A percentile compares a stretch with the other conserved stretches of the same genome.
phyloP scores from a whole-genome alignment of 2,888 invertebrate species.

The Pelosia muscerda region DNA sequence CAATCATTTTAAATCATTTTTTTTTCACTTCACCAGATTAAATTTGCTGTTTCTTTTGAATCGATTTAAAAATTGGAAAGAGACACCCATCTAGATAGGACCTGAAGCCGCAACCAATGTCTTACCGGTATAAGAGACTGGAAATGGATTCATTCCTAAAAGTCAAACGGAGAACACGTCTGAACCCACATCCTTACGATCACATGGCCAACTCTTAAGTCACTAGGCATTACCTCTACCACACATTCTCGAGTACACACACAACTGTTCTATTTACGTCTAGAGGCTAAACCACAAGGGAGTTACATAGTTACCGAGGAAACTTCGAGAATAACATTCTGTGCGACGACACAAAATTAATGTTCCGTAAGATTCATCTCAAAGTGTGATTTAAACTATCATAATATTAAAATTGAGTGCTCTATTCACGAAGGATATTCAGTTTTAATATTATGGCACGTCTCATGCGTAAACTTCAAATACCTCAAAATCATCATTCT shows the following conservation, averaged over 20 bases:
- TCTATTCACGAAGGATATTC: background rate
- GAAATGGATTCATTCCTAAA: too few species aligned
- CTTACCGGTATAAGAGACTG: too few species aligned
- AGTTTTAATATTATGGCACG: background rate
- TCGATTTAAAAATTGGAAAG: too few species aligned
- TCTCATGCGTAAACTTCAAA: background rate
- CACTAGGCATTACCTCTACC: background rate
- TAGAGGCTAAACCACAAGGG: background rate
- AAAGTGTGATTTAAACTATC: slow-evolving; percentile 2
- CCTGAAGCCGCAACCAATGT: too few species aligned
- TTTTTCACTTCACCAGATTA: too few species aligned
- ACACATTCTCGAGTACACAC: background rate
- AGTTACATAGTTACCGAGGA: background rate
- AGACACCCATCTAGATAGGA: too few species aligned
- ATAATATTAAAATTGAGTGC: background rate
- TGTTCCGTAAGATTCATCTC: background rate
- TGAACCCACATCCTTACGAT: too few species aligned
- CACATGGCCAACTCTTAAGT: background rate
- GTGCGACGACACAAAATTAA: background rate
- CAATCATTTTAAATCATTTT: too few species aligned
- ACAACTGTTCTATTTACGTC: background rate
- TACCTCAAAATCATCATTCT: background rate
- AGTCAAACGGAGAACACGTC: background rate
- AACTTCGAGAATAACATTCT: background rate
- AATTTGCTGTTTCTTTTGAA: too few species aligned